A percentile compares a stretch with the other conserved stretches of the same genome.
Conservation (phyloP, 2,888 invertebrate genomes). For the Drosophila melanocephala region DNA sequence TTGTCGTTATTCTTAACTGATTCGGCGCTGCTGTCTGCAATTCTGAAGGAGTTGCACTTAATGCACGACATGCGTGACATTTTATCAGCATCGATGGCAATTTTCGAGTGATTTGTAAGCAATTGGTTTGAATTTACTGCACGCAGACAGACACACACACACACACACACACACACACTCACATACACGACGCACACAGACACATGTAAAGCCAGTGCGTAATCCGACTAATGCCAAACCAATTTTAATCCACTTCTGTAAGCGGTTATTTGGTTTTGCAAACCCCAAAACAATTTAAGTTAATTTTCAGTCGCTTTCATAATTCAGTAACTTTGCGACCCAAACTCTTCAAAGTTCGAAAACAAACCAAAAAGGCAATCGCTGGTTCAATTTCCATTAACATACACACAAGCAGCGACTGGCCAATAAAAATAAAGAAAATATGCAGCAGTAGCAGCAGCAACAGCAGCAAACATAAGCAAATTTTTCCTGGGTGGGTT, state of each 20-base stretch:
- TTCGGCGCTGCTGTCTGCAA: constrained; percentile 44
- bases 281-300: constrained; percentile 69
- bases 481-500: constrained; percentile 28
- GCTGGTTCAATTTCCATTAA: constrained; percentile 77
- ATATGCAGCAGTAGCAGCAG: constrained; percentile 63
- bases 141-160: neutral
- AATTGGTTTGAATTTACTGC: constrained; percentile 65
- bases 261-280: constrained; percentile 9
- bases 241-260: constrained; percentile 49
- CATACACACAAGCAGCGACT: constrained; percentile 45
- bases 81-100: constrained; percentile 65
- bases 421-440: constrained; percentile 76
- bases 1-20: constrained; percentile 62
- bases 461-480: constrained; percentile 39
- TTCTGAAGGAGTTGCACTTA: constrained; percentile 59
- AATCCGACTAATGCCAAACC: constrained; percentile 42
- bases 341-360: constrained; percentile 37
- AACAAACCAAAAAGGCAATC: constrained; percentile 34
- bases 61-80: constrained; percentile 63
- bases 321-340: constrained; percentile 56
- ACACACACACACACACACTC: neutral
- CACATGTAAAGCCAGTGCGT: neutral
- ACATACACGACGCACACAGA: neutral
- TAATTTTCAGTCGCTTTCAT: constrained; percentile 63
- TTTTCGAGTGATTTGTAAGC: constrained; percentile 79